These are phyloP conservation scores for Bombyx huttoni DNA, from an alignment of 2,888 invertebrate genomes.

Conservation along the genomic window DNA sequence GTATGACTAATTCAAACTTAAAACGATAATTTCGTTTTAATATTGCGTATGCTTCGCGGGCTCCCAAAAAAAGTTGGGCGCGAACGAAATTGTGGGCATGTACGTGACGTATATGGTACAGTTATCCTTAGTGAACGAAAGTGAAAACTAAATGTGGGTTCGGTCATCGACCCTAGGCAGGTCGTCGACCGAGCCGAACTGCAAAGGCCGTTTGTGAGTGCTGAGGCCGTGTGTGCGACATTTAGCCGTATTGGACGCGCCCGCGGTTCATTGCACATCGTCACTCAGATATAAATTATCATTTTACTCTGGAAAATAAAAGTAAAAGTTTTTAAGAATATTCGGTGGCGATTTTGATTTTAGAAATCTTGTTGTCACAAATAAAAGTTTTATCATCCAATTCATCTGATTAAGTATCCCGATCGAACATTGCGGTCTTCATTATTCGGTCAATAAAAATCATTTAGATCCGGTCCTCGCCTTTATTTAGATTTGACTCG, in stretches of 20 bases:
- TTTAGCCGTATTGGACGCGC: constrained; percentile 47
- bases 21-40: no score
- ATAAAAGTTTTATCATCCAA: no score
- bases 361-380: no score
- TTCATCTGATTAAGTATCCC: no score
- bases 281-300: neutral
- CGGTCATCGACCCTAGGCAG: constrained; percentile 59
- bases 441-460: no score
- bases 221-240: constrained; percentile 65
- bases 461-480: no score
- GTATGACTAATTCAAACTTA: no score
- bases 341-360: no score
- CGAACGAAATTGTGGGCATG: constrained; percentile 36
- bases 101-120: constrained; percentile 62
- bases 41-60: constrained; percentile 38
- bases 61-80: constrained; percentile 32
- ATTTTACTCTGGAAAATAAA: neutral
- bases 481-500: no score
- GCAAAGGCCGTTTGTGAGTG: constrained; percentile 71
- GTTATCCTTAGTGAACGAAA: constrained; percentile 72
- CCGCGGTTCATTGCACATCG: constrained; percentile 38
- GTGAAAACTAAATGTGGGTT: constrained; percentile 68
- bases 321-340: neutral
- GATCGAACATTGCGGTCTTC: no score
- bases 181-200: constrained; percentile 69